These are phyloP conservation scores for Magallana gigas DNA, from an alignment of 1,140 invertebrate species.

Conservation along the genomic window DNA sequence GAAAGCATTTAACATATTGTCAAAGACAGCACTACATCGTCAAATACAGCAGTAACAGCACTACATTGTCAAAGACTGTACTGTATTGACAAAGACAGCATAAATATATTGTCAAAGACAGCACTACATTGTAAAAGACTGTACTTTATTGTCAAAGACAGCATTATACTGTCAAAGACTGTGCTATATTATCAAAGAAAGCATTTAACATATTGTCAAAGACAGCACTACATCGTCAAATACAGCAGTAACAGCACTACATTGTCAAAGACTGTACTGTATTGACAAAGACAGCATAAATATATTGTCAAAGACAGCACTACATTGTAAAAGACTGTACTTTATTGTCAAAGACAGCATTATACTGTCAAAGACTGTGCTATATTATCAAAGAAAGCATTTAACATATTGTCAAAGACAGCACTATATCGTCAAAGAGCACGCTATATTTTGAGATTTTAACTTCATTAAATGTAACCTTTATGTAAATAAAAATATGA, in stretches of 20 bases:
- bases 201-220: too few relatives aligned
- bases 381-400: constrained; percentile 34
- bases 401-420: not conserved
- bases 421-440: too few relatives aligned
- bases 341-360: not conserved
- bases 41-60: too few relatives aligned
- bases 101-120: constrained; percentile 70
- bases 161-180: too few relatives aligned
- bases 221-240: not conserved
- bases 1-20: not conserved
- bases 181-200: too few relatives aligned
- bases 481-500: too few relatives aligned
- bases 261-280: too few relatives aligned
- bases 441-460: too few relatives aligned
- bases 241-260: not conserved
- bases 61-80: not conserved
- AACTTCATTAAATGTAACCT: too few relatives aligned
- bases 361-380: not conserved
- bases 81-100: constrained; percentile 17
- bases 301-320: too few relatives aligned
- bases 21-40: not conserved
- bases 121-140: not conserved
- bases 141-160: too few relatives aligned
- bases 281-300: not conserved
- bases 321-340: too few relatives aligned